Evolutionary conservation across 2,797 vertebrate genomes (phyloP).

Genomic region (Xenentodon cancila): DNA sequence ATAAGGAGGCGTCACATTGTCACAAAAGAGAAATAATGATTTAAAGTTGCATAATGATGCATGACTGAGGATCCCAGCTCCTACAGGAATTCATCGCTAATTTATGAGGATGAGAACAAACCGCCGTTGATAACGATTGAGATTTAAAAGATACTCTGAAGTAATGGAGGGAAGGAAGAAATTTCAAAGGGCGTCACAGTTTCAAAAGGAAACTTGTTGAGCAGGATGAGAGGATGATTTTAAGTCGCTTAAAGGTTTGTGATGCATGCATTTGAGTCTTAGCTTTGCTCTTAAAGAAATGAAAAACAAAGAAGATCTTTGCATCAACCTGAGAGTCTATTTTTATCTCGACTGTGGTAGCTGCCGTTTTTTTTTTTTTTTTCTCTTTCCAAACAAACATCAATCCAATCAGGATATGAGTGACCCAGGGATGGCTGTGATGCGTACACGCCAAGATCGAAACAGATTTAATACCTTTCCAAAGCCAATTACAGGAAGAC

Average conservation of each 20-base stretch:
- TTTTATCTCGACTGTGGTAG: not conserved
- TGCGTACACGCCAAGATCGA: conserved; percentile 48
- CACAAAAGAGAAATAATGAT: not conserved
- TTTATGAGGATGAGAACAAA: no score
- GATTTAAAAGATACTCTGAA: no score
- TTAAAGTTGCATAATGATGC: no score
- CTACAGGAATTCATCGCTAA: no score
- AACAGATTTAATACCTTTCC: conserved; percentile 60
- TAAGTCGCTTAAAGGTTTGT: conserved; percentile 15
- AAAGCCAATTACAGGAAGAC: conserved; percentile 20
- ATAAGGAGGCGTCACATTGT: no score
- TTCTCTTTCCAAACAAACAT: conserved; percentile 33
- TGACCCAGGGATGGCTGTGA: conserved; percentile 28
- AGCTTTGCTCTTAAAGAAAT: conserved; percentile 22
- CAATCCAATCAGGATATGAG: conserved; percentile 60
- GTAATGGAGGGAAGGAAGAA: not conserved
- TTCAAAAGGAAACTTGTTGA: conserved; percentile 14
- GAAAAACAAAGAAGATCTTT: conserved; percentile 10
- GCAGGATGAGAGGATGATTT: conserved; percentile 12
- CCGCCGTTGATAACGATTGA: no score
- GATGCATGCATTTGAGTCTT: conserved; percentile 30
- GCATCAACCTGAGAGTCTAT: conserved; percentile 4
- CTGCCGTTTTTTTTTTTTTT: conserved; percentile 21
- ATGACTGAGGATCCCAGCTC: no score
- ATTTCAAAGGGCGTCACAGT: not conserved